Evolutionary conservation across 1,140 invertebrate genomes (phyloP).

Genomic region (Pogonognathellus flavescens): DNA sequence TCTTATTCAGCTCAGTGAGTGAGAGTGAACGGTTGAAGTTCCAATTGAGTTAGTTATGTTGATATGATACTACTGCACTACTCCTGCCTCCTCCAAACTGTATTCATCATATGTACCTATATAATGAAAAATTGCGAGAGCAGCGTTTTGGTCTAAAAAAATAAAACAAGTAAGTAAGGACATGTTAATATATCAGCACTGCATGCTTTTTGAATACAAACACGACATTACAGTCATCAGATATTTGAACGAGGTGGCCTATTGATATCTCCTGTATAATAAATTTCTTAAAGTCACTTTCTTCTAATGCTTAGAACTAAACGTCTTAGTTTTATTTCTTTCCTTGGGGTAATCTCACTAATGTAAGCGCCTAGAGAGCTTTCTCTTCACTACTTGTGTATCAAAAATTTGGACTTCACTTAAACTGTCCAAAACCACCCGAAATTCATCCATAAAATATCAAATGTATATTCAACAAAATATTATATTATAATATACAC

Average conservation of each 20-base stretch:
- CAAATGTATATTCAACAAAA: too few relatives aligned
- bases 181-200: constrained; percentile 11
- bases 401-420: too few relatives aligned
- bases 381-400: background rate
- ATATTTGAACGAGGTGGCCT: background rate
- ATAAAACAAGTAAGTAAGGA: background rate
- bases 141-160: background rate
- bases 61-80: too few relatives aligned
- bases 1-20: too few relatives aligned
- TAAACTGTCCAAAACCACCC: too few relatives aligned
- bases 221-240: constrained; percentile 4
- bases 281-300: constrained; percentile 1
- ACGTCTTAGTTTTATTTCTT: constrained; percentile 21
- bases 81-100: too few relatives aligned
- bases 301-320: constrained; percentile 2
- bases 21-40: too few relatives aligned
- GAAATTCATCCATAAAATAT: too few relatives aligned
- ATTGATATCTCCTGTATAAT: constrained; percentile 3
- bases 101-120: background rate
- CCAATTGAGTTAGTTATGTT: too few relatives aligned
- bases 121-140: background rate
- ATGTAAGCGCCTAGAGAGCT: background rate
- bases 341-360: constrained; percentile 21
- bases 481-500: too few relatives aligned
- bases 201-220: constrained; percentile 38